Evolutionary conservation across 2,113 vertebrate species (phyloP).

Genomic region (Lamprologus ornatipinnis): DNA sequence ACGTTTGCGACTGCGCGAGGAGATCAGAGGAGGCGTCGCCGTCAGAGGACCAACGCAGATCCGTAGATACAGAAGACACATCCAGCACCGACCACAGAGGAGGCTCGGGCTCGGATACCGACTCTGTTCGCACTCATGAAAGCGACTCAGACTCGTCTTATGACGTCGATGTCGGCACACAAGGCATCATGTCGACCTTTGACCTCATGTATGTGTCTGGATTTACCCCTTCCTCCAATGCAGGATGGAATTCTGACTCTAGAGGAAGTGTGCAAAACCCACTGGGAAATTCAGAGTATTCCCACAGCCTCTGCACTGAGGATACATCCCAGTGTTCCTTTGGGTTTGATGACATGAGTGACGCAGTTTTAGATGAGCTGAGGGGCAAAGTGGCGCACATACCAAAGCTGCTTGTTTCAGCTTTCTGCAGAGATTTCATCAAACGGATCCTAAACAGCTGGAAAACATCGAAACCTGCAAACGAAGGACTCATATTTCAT

Average conservation of each 20-base stretch:
- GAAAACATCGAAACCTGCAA: constrained; percentile 45
- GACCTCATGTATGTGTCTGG: constrained; percentile 39
- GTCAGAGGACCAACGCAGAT: background rate
- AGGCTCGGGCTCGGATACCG: background rate
- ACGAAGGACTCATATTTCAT: constrained; percentile 83
- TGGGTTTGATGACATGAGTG: background rate
- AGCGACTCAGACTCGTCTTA: constrained; percentile 40
- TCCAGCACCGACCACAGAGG: background rate
- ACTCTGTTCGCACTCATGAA: constrained; percentile 2
- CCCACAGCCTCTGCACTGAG: background rate
- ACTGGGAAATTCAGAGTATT: background rate
- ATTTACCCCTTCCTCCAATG: background rate
- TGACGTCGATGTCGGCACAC: background rate
- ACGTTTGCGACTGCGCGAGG: background rate
- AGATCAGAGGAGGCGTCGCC: background rate
- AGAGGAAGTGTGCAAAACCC: background rate
- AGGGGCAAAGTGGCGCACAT: constrained; percentile 77
- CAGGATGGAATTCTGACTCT: constrained; percentile 10
- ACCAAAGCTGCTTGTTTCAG: constrained; percentile 64
- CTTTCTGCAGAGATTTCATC: constrained; percentile 73
- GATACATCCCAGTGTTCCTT: background rate
- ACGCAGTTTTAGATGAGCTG: constrained; percentile 63
- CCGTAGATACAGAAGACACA: background rate
- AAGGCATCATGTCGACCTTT: background rate
- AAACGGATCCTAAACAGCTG: constrained; percentile 43